phyloP scores from a whole-genome alignment of 37 sponge, comb jelly and placozoan genomes.

The Aplysina aerophoba region DNA sequence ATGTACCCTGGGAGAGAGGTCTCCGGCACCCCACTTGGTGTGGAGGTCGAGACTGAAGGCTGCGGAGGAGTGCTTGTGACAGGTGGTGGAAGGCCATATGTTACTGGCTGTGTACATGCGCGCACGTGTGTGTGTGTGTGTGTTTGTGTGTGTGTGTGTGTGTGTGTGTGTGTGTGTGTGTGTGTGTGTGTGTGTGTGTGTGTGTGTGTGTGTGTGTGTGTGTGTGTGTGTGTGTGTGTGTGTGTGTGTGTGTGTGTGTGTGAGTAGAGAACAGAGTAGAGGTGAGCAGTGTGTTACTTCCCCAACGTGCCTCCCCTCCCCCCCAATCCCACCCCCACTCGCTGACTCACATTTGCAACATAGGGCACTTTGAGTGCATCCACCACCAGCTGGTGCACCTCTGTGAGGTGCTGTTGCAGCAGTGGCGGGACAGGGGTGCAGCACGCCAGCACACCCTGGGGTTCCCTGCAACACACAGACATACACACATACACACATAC shows the following conservation, averaged over 20 bases:
- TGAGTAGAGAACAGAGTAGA: too few relatives aligned
- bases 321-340: background rate
- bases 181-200: slow-evolving; percentile 15
- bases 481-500: too few relatives aligned
- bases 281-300: too few relatives aligned
- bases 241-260: too few relatives aligned
- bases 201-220: slow-evolving; percentile 31
- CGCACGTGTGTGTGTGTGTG: slow-evolving; percentile 53
- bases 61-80: background rate
- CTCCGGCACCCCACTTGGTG: background rate
- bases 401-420: slow-evolving; percentile 39
- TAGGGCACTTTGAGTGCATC: slow-evolving; percentile 60
- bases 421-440: background rate
- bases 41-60: background rate
- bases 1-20: background rate
- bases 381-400: slow-evolving; percentile 41
- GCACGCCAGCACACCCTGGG: slow-evolving; percentile 87
- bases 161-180: slow-evolving; percentile 28
- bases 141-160: slow-evolving; percentile 43
- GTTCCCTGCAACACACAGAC: too few relatives aligned
- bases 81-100: background rate
- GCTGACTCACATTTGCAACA: slow-evolving; percentile 11
- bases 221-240: slow-evolving; percentile 16
- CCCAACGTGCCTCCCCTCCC: too few relatives aligned
- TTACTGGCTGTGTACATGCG: slow-evolving; percentile 24